phyloP scores from a whole-genome alignment of 2,888 invertebrate species.

The Neuroscelio doddi region DNA sequence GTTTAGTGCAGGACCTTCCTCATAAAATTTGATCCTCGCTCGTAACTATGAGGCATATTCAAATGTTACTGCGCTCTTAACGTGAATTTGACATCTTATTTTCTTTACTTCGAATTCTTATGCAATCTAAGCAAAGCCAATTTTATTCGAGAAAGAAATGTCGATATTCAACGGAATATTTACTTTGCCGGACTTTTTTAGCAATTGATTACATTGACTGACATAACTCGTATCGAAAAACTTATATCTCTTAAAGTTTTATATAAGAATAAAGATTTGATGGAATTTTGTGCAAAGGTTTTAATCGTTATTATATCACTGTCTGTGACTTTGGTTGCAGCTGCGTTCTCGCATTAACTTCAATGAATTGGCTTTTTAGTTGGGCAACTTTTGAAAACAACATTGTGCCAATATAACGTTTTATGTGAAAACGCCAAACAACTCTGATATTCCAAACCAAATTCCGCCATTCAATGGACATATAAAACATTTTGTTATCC shows the following conservation, averaged over 20 bases:
- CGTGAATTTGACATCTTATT: slow-evolving; percentile 30
- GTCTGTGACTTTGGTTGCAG: too few relatives aligned
- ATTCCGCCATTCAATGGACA: slow-evolving; percentile 22
- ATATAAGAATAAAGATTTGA: too few relatives aligned
- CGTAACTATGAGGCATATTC: slow-evolving; percentile 38
- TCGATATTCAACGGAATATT: background rate
- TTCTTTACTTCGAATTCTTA: slow-evolving; percentile 22
- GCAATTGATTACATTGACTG: background rate
- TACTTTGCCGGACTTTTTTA: background rate
- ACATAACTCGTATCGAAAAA: background rate
- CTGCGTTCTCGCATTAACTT: background rate
- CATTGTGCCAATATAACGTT: slow-evolving; percentile 22
- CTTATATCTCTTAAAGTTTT: too few relatives aligned
- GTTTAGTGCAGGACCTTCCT: slow-evolving; percentile 22
- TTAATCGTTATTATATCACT: too few relatives aligned
- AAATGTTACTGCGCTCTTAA: slow-evolving; percentile 36
- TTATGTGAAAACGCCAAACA: slow-evolving; percentile 23
- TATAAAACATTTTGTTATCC: slow-evolving; percentile 34
- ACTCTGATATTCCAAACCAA: slow-evolving; percentile 15
- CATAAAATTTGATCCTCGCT: slow-evolving; percentile 35
- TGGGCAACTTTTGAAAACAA: slow-evolving; percentile 19
- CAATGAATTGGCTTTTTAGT: slow-evolving; percentile 17
- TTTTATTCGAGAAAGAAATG: slow-evolving; percentile 9
- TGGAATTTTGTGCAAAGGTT: too few relatives aligned
- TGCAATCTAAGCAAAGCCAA: slow-evolving; percentile 14